These are phyloP conservation scores for Cassiopea xamachana DNA, from an alignment of 30 jellyfish, hydroid and myxozoan genomes.

Conservation along the genomic window DNA sequence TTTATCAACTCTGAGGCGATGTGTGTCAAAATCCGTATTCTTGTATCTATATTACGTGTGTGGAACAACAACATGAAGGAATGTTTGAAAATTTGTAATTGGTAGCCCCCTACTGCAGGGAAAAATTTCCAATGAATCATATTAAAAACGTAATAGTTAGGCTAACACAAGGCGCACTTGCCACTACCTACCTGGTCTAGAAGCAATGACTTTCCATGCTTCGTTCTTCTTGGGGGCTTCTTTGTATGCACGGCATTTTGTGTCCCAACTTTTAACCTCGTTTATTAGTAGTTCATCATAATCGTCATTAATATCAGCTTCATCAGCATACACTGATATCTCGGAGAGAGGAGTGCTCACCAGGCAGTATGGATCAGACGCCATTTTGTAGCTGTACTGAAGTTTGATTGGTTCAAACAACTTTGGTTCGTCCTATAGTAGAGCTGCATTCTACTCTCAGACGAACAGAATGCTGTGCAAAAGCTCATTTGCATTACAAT, in stretches of 20 bases:
- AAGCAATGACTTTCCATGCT: conserved; percentile 5
- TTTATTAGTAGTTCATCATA: not conserved
- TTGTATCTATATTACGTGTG: not conserved
- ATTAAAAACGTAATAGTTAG: not conserved
- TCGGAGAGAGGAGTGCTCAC: not conserved
- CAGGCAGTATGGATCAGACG: not conserved
- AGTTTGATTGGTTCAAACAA: not conserved
- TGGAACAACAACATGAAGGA: not conserved
- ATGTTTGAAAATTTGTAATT: not conserved
- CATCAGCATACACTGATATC: not conserved
- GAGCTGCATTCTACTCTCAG: conserved; percentile 3
- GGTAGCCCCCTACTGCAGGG: not conserved
- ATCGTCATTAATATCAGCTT: not conserved
- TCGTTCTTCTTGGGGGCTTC: conserved; percentile 9
- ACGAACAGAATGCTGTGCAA: conserved; percentile 1
- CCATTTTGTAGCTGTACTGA: not conserved
- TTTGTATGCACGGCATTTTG: not conserved
- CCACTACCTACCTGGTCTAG: not conserved
- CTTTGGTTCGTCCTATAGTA: not conserved
- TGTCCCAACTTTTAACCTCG: not conserved
- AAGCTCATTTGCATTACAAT: not conserved
- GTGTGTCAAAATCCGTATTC: not conserved
- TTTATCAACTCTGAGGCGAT: not conserved
- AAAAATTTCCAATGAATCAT: not conserved
- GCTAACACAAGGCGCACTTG: not conserved